Conservation (phyloP, 2,797 vertebrate genomes). For the Manis pentadactyla region DNA sequence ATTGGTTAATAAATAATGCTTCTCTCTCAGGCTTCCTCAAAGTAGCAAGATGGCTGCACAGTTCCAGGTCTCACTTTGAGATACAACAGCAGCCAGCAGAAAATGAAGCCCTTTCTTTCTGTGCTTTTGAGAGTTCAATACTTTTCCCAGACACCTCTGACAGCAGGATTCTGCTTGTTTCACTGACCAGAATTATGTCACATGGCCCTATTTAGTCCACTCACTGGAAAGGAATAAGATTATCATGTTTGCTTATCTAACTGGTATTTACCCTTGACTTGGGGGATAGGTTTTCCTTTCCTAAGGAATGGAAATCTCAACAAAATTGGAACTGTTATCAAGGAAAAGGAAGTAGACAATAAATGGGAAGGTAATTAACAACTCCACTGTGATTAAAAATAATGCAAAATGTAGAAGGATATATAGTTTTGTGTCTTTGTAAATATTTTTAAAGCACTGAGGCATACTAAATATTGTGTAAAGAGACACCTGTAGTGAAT, state of each 20-base stretch:
- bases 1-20: neutral
- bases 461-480: neutral
- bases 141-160: neutral
- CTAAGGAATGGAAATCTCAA: neutral
- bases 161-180: neutral
- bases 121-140: neutral
- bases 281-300: neutral
- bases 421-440: neutral
- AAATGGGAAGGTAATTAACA: neutral
- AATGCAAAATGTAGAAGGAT: neutral
- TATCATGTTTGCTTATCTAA: neutral
- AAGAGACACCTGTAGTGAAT: neutral
- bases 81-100: neutral
- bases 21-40: neutral
- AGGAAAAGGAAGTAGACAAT: neutral
- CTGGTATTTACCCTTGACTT: neutral
- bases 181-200: neutral
- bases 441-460: neutral
- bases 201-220: neutral
- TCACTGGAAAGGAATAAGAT: neutral
- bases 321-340: neutral
- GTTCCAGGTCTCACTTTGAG: neutral
- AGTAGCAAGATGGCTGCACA: neutral
- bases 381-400: neutral
- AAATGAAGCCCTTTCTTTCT: neutral